These are phyloP conservation scores for Cassiopea xamachana DNA, from an alignment of 30 jellyfish, hydroid and myxozoan genomes.

Conservation along the genomic window DNA sequence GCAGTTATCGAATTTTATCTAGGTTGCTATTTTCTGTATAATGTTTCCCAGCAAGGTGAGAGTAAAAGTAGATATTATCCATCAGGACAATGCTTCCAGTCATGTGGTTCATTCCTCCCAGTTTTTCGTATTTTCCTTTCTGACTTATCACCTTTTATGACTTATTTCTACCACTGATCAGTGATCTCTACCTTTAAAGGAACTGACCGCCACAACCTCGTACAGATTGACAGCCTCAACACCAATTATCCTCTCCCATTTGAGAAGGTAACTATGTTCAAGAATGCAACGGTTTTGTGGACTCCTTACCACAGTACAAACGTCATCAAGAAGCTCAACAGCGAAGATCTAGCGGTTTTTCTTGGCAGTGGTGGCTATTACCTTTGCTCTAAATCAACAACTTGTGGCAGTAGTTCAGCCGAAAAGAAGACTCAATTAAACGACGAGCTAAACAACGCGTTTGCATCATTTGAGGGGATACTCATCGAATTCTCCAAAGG, in stretches of 20 bases:
- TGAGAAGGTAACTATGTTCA: conserved; percentile 76
- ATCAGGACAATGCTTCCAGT: too few species aligned
- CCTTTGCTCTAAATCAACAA: conserved; percentile 64
- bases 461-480: conserved; percentile 94
- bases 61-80: too few species aligned
- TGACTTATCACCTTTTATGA: too few species aligned
- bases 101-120: too few species aligned
- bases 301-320: conserved; percentile 16
- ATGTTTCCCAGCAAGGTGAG: too few species aligned
- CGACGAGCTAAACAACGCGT: conserved; percentile 86
- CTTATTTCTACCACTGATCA: too few species aligned
- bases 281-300: conserved; percentile 71
- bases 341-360: conserved; percentile 78
- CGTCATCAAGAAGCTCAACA: conserved; percentile 10
- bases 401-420: conserved; percentile 72
- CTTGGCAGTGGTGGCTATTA: conserved; percentile 84
- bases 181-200: too few species aligned
- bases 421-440: conserved; percentile 61
- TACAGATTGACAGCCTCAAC: conserved; percentile 67
- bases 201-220: conserved; percentile 93
- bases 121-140: too few species aligned
- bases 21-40: too few species aligned
- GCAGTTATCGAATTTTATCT: too few species aligned
- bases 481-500: conserved; percentile 68
- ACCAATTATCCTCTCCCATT: conserved; percentile 86